Evolutionary conservation across 2,888 invertebrate species (phyloP), one percentile per base, ranked within the genome.

Genomic region (Salticus scenicus): DNA sequence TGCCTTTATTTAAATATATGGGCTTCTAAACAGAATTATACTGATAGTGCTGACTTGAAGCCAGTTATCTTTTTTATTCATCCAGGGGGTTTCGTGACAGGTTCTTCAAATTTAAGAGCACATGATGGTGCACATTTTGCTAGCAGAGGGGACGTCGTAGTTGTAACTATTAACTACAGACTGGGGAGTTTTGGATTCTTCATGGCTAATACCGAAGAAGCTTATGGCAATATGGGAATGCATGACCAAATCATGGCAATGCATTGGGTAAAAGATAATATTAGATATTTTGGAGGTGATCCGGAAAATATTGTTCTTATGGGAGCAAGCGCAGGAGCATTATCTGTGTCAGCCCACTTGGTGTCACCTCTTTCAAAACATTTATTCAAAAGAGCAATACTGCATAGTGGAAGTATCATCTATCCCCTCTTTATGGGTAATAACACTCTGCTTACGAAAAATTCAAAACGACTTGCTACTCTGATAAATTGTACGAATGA

Each of bases 1-100:
- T 87, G 87, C 30, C 69, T 87, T 10, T 73, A 76, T 17, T 31
- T 87, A 42, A 87, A 84, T 33, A 74, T 87, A 42, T 87, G 70
- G 64, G 30, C 64, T 0, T 66, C 71, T 37, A 37, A 10, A 7
- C 37, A 37, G 37, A 37, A 7, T 37, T 10, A 10, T 37, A 7
- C 10, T 10, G 10, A 10, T n/a, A n/a, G 64, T 1, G n/a, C 33
- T n/a, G 14, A 24, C 5, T 7, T 12, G n/a, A 75, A 76, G 30
- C 51, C 87, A 12, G 84, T 87, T 12, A 27, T 87, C 41, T 70
- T 63, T 42, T 87, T 70, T 73, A 30, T 87, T 4, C 74, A 83
- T 24, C 83, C 83, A 1, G 83, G 83, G 2, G 79, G 77, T 8
- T 83, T 69, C 20, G 30, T 12, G 8, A 27, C 12, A 14, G 78